Evolutionary conservation across 2,113 vertebrate genomes (phyloP), one percentile per base, ranked within the genome.

Genomic region (Cebidichthys violaceus): DNA sequence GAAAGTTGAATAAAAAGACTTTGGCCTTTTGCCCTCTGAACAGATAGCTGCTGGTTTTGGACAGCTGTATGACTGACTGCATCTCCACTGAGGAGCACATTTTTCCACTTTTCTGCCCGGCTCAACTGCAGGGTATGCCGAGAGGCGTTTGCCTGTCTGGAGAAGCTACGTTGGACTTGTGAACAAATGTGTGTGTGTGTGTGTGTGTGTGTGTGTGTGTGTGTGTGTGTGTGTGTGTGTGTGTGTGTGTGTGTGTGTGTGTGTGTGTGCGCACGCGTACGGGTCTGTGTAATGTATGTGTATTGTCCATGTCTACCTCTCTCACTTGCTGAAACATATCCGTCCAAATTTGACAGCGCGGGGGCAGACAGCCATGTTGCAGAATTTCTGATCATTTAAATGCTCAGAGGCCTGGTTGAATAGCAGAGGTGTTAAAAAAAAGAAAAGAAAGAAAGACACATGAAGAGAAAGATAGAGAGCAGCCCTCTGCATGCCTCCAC

Each of bases 361-460:
- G 83, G 89, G 92, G 90, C 92, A 93, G 92, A 92, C 90, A 92
- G 92, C 90, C 92, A 91, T 90, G 91, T 91, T 93, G 91, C 90
- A 74, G 90, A 91, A 94, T 94, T 45, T 92, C 86, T 92, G 93
- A 95, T 95, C 89, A 94, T 92, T 93, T 94, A 93, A 93, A 93
- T 91, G 93, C 89, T 94, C 89, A 72, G 88, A 95, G 88, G 90
- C 89, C 88, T 79, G 86, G 78, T 90, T 88, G 92, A 94, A 87
- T 77, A 92, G 86, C 82, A 88, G 85, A 92, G 82, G 89, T 93
- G 88, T 88, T 89, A 84, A 87, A 92, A 88, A 86, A 90, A 68
- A 69, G 55, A 77, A 85, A 83, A 86, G 24, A 72, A 66, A 59
- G 52, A 88, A 59, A 89, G 77, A 90, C 67, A 90, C 77, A 77